Evolutionary conservation across 1,140 invertebrate species (phyloP).

Genomic region (Artemia franciscana): DNA sequence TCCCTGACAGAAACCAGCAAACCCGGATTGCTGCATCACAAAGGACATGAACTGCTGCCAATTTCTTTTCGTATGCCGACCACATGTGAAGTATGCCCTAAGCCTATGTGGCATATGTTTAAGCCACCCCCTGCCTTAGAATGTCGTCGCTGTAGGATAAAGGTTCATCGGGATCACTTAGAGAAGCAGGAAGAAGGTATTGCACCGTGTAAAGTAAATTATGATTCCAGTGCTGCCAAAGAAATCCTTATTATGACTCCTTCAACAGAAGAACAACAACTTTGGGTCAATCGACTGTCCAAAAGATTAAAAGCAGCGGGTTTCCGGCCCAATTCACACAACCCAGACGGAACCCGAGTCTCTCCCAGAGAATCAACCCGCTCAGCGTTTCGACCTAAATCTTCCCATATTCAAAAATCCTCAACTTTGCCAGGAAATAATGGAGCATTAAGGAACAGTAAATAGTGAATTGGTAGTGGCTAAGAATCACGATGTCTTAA

Average conservation of each 20-base stretch:
- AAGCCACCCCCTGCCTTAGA: conserved; percentile 85
- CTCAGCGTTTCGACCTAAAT: conserved; percentile 22
- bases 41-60: conserved; percentile 86
- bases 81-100: conserved; percentile 87
- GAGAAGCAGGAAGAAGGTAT: conserved; percentile 46
- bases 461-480: conserved; percentile 3
- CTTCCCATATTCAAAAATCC: conserved; percentile 20
- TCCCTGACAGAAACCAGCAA: conserved; percentile 35
- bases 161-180: conserved; percentile 88
- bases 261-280: conserved; percentile 62
- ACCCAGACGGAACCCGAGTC: conserved; percentile 32
- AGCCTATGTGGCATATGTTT: conserved; percentile 89
- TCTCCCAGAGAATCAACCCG: conserved; percentile 29
- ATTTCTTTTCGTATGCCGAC: conserved; percentile 96
- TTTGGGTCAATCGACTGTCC: conserved; percentile 69
- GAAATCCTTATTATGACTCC: conserved; percentile 68
- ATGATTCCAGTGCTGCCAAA: conserved; percentile 73
- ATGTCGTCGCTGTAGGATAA: conserved; percentile 86
- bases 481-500: neutral
- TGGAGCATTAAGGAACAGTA: conserved; percentile 8
- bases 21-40: conserved; percentile 53
- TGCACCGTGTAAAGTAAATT: conserved; percentile 74
- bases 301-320: conserved; percentile 84
- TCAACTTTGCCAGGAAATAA: conserved; percentile 22
- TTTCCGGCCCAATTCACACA: conserved; percentile 52